Evolutionary conservation across 2,113 vertebrate genomes (phyloP), one percentile per base, ranked within the genome.

Genomic region (Protobothrops mucrosquamatus): DNA sequence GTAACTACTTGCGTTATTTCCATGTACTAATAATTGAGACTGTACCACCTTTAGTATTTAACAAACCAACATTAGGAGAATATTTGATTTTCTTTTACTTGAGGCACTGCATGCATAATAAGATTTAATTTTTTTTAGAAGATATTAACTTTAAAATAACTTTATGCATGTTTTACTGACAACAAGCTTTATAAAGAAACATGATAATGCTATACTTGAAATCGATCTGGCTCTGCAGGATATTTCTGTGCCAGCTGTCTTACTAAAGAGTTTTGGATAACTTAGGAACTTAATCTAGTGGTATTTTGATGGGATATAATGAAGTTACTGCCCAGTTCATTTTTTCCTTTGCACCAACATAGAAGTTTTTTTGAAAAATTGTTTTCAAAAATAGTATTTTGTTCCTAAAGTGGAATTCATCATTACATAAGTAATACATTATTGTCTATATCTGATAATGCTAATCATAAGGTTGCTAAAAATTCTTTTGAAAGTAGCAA

Each of bases 361-460:
- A 56, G 55, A 15, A 5, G 55, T 56, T 20, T 56, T 56, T 56
- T 56, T 81, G 15, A 81, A 81, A 81, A 81, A 81, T 10, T 81
- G 2, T 81, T 81, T 94, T 81, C 11, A 89, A 85, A 43, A 52
- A 90, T 14, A 26, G 26, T 51, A 46, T 64, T n/a, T 51, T 93
- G 51, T 43, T 94, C 46, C n/a, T 86, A 46, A 85, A 43, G 54
- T 94, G 93, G 81, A 95, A 2, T 7, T 52, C 0, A 0, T n/a
- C 94, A 69, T 6, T 85, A 18, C 48, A 24, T 64, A 96, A 93
- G 0, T 93, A 24, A 94, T 26, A 85, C 51, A 91, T 51, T 91
- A n/a, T 89, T 23, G 0, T 26, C 92, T 86, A 2, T 59, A 91
- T 11, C 23, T 92, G 4, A 74, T 88, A 87, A n/a, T 20, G 6